Evolutionary conservation across 2,113 vertebrate species (phyloP).

Genomic region (Telmatochromis sp.): DNA sequence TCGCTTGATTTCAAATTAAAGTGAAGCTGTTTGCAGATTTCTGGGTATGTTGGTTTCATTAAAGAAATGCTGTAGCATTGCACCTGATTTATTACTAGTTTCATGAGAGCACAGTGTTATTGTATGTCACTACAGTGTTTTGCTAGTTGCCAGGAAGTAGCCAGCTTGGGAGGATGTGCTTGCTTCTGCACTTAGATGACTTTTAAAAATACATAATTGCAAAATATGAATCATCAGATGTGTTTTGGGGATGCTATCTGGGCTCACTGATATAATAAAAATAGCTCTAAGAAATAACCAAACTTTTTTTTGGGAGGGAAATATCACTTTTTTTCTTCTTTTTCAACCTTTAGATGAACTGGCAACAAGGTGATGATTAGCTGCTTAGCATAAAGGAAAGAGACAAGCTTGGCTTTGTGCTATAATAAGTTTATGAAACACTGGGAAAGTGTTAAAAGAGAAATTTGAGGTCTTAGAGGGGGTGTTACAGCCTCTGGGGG

Average conservation of each 20-base stretch:
- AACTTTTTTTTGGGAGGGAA: neutral
- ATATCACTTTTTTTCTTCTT: neutral
- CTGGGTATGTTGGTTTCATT: neutral
- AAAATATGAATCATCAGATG: neutral
- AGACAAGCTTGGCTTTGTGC: neutral
- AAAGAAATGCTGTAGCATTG: neutral
- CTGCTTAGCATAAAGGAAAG: neutral
- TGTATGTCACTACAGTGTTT: neutral
- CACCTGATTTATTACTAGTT: neutral
- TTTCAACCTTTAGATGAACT: neutral
- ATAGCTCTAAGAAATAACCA: neutral
- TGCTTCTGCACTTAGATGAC: neutral
- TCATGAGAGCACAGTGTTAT: neutral
- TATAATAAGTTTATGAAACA: neutral
- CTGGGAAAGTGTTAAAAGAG: neutral
- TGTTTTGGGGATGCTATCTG: neutral
- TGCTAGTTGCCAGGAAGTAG: neutral
- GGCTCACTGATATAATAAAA: neutral
- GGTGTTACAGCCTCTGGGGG: neutral
- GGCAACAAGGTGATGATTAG: neutral
- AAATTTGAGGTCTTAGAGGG: neutral
- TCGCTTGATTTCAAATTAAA: neutral
- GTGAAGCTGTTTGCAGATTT: neutral
- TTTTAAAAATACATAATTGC: neutral
- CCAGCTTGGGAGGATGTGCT: neutral